Evolutionary conservation across 2,113 vertebrate genomes (phyloP).

Genomic region (Catagonus wagneri): DNA sequence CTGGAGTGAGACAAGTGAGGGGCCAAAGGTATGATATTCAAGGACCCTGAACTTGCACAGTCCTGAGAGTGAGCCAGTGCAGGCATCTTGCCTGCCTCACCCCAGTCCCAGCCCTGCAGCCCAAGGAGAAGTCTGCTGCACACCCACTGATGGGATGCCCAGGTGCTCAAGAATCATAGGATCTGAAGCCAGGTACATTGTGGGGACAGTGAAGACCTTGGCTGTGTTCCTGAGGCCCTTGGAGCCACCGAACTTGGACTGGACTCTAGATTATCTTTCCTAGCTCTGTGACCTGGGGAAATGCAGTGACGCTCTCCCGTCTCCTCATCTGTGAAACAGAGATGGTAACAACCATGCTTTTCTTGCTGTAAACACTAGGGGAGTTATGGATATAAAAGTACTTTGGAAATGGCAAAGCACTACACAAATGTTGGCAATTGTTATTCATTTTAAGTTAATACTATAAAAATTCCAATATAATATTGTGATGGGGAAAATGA

Average conservation of each 20-base stretch:
- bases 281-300: neutral
- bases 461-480: neutral
- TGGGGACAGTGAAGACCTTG: neutral
- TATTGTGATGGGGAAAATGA: neutral
- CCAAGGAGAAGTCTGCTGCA: neutral
- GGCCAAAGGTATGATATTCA: neutral
- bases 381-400: neutral
- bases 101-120: neutral
- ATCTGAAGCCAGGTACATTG: neutral
- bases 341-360: neutral
- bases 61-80: neutral
- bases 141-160: neutral
- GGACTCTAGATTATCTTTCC: neutral
- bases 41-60: neutral
- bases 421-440: neutral
- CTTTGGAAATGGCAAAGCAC: neutral
- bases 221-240: fast-evolving
- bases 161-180: neutral
- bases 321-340: neutral
- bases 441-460: neutral
- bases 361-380: neutral
- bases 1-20: neutral
- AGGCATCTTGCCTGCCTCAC: neutral
- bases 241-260: neutral
- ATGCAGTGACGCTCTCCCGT: neutral